Base-by-base conservation (phyloP, 2,797 vertebrate genomes). In the Rhinatrema bivittatum region DNA sequence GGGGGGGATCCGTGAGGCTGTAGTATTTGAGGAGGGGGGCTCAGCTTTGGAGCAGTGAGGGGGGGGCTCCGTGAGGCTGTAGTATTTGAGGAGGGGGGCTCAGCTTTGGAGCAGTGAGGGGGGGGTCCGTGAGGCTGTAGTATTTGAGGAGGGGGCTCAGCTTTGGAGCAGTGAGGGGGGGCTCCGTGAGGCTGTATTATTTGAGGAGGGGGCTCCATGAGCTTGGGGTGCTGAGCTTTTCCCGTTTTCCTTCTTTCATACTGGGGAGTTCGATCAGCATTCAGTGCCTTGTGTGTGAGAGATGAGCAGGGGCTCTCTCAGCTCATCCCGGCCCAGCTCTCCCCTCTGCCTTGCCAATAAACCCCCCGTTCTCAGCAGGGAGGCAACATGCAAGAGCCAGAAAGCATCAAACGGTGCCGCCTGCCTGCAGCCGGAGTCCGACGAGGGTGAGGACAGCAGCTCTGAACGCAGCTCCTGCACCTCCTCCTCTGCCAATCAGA, bases 371-470 rank as follows among this genome's bases (percentile, higher is more conserved):
- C n/a, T n/a, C n/a, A n/a, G n/a, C 65, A 98, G 93, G 81, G 96
- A 99, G 55, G 83, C 93, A 23, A 85, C 90, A 16, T 99, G 93
- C 82, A 98, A 96, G 72, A 93, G 92, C 40, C 94, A 97, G 83
- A 97, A 93, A 75, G 86, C 91, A 76, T 80, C 91, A 3, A 97
- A 94, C 4, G 90, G 91, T 64, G 84, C 86, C 9, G 69, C 86
- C 57, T 98, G 92, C 62, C 90, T 92, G 42, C 85, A 85, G 0
- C 79, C 89, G 0, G 81, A 82, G 65, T 65, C 75, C 0, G 91
- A 92, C 2, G 96, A 99, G 64, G 96, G 99, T 12, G 95, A 98
- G 69, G 96, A 99, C 78, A 97, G 93, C 75, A 95, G 96, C 82
- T 98, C 95, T 0, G 95, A 98, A 71, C 91, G 90, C 51, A 98